phyloP scores from a whole-genome alignment of 2,113 vertebrate species.

The Gopherus flavomarginatus region DNA sequence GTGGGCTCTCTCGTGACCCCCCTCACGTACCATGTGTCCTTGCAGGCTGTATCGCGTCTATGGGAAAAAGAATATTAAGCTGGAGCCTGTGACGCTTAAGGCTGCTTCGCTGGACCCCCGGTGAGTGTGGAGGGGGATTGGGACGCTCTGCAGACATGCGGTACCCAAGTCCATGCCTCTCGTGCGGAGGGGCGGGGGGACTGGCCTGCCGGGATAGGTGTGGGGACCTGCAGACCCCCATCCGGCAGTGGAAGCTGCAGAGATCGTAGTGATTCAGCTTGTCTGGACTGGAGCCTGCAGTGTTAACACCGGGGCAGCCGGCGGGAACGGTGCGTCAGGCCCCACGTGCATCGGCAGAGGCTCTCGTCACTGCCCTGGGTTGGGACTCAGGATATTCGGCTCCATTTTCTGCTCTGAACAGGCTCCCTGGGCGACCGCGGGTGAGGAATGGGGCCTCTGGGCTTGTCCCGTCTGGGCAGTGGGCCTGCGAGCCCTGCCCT shows the following conservation, averaged over 20 bases:
- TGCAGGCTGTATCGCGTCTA: constrained; percentile 94
- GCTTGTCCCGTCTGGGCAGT: background rate
- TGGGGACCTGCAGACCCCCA: background rate
- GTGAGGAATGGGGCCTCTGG: background rate
- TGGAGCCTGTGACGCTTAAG: constrained; percentile 92
- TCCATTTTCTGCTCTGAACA: too few species aligned
- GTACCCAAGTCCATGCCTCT: background rate
- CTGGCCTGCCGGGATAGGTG: background rate
- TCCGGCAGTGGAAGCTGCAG: background rate
- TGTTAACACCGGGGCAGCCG: fast-evolving
- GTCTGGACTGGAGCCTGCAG: background rate
- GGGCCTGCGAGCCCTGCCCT: background rate
- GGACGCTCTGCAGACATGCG: background rate
- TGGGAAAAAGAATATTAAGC: constrained; percentile 93
- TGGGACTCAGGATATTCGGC: background rate
- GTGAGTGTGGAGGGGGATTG: constrained; percentile 68
- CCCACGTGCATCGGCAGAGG: fast-evolving
- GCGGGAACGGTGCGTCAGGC: too few species aligned
- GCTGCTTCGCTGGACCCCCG: constrained; percentile 91
- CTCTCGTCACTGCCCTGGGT: background rate
- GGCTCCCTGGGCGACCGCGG: background rate
- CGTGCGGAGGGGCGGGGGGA: too few species aligned
- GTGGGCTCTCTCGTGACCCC: background rate
- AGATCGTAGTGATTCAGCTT: background rate
- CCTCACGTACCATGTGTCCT: fast-evolving